A percentile compares a stretch with the other conserved stretches of the same genome.
phyloP scores from a whole-genome alignment of 2,113 vertebrate species.

The Hippopotamus amphibius region DNA sequence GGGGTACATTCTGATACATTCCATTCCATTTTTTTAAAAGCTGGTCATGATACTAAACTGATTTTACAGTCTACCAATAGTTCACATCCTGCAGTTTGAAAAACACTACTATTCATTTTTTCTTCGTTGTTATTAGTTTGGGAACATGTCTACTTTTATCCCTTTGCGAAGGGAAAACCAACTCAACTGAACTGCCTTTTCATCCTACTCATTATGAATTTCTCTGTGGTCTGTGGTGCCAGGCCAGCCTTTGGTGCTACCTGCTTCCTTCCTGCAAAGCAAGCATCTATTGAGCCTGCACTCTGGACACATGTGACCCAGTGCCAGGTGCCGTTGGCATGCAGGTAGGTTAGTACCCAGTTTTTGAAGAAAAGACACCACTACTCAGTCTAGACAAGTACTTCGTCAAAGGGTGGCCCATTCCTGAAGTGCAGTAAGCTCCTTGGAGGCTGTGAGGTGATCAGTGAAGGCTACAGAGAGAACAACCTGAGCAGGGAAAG shows the following conservation, averaged over 20 bases:
- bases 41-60: neutral
- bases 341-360: neutral
- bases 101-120: neutral
- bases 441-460: neutral
- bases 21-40: neutral
- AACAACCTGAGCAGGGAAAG: neutral
- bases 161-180: conserved; percentile 4
- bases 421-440: neutral
- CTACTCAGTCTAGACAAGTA: neutral
- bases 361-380: neutral
- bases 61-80: neutral
- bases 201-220: neutral
- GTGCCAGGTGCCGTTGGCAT: neutral
- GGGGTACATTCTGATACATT: neutral
- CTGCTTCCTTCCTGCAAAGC: neutral
- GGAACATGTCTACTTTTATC: neutral
- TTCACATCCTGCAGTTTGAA: neutral
- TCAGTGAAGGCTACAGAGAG: neutral
- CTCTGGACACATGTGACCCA: neutral
- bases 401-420: neutral
- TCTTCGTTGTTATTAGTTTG: neutral
- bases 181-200: neutral
- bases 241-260: neutral
- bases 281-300: neutral
- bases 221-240: neutral